Evolutionary conservation across 2,797 vertebrate species (phyloP), one percentile per base, ranked within the genome.

Genomic region (Anguilla pacifica): DNA sequence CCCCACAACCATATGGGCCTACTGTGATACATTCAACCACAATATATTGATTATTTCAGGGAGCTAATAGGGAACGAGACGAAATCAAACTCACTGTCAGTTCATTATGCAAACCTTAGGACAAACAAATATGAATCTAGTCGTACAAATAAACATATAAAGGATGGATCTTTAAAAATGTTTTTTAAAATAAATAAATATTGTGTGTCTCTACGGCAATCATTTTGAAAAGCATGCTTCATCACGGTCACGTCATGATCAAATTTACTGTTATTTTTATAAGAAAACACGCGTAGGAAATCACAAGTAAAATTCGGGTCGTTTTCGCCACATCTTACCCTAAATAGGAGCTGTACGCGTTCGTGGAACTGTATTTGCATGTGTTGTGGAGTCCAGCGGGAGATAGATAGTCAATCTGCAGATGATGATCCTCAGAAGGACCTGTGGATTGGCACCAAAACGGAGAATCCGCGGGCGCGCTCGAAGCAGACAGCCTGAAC

Each of bases 391-490:
- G 84, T 31, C 82, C 94, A 0, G 93, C 94, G 0, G 88, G 39
- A 10, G 86, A 74, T 0, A 87, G 11, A 43, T 94, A 95, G 46
- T 89, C 87, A 55, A 86, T 59, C 28, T 91, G 90, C 0, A 88
- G 57, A 74, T 91, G 93, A 1, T 84, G 91, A 46, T 95, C 95
- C 46, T 96, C 91, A 17, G 87, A 28, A 61, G 84, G 9, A 3
- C 88, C 92, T 1, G 89, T 2, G n/a, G 94, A 51, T 82, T 93
- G 95, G 83, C 91, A 92, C 96, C 95, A 96, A 89, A 91, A 94
- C 81, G 93, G 93, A 1, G 93, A n/a, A 49, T 95, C 93, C 0
- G 90, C 67, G 0, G 90, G 59, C 0, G 92, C 86, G 15, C 88
- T 86, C 83, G 94, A 94, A 13, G 91, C 77, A 49, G 91, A 89